These are phyloP conservation scores for Seriola aureovittata DNA, from an alignment of 2,113 vertebrate genomes.

Conservation along the genomic window DNA sequence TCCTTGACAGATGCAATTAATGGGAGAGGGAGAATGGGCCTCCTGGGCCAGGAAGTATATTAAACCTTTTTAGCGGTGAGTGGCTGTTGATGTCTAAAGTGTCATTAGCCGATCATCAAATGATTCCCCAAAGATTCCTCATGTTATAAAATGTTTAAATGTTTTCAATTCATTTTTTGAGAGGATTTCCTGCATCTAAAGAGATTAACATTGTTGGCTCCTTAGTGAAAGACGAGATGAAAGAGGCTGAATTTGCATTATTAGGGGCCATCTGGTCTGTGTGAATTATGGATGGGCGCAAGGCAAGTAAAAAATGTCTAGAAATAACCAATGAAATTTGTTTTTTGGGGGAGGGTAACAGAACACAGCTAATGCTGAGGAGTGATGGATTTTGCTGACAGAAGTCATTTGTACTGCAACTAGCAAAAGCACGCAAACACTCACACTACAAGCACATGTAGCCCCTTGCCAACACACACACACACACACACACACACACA, in stretches of 20 bases:
- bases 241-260: background rate
- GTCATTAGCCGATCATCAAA: background rate
- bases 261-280: background rate
- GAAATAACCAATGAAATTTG: background rate
- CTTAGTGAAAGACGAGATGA: background rate
- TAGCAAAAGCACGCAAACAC: background rate
- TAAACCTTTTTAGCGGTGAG: background rate
- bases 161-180: background rate
- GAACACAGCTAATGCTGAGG: background rate
- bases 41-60: background rate
- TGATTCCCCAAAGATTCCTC: background rate
- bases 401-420: constrained; percentile 19
- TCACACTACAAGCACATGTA: background rate
- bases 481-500: background rate
- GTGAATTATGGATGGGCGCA: background rate
- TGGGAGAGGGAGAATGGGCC: background rate
- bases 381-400: constrained; percentile 3
- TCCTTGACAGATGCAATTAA: background rate
- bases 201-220: background rate
- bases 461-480: background rate
- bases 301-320: background rate
- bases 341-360: background rate
- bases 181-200: background rate
- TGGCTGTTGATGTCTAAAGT: background rate
- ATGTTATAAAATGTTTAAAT: background rate